phyloP scores from a whole-genome alignment of 1,140 invertebrate species.

The Drosophila elegans region DNA sequence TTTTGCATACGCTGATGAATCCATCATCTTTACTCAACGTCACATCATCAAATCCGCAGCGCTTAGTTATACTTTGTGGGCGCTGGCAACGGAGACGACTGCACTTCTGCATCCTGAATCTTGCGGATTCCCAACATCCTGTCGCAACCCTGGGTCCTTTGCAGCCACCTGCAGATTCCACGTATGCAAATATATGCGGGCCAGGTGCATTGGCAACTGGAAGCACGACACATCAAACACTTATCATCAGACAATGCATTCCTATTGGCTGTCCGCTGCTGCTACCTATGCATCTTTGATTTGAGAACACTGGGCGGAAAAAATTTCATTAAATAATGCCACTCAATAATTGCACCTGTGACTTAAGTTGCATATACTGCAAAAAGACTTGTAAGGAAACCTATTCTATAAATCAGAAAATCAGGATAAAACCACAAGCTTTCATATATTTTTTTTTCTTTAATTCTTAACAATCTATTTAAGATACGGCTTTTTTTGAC shows the following conservation, averaged over 20 bases:
- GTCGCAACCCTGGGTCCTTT: not conserved
- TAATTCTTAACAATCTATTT: no score
- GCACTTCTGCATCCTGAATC: constrained; percentile 15
- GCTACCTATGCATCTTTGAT: constrained; percentile 34
- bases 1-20: constrained; percentile 84
- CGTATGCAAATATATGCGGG: constrained; percentile 50
- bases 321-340: no score
- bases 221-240: constrained; percentile 61
- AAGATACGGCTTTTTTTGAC: no score
- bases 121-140: constrained; percentile 19
- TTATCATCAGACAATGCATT: constrained; percentile 49
- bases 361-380: no score
- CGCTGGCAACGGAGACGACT: constrained; percentile 21
- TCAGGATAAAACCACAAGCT: no score
- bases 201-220: constrained; percentile 21
- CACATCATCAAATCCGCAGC: constrained; percentile 78
- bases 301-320: constrained; percentile 1
- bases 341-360: no score
- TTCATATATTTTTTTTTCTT: no score
- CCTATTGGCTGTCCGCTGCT: constrained; percentile 26
- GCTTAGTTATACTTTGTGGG: constrained; percentile 70
- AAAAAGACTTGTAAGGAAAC: no score
- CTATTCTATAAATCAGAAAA: no score
- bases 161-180: constrained; percentile 24
- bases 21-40: constrained; percentile 83